Base-by-base conservation (phyloP, 2,113 vertebrate genomes). In the Psittacula cyanocephala region DNA sequence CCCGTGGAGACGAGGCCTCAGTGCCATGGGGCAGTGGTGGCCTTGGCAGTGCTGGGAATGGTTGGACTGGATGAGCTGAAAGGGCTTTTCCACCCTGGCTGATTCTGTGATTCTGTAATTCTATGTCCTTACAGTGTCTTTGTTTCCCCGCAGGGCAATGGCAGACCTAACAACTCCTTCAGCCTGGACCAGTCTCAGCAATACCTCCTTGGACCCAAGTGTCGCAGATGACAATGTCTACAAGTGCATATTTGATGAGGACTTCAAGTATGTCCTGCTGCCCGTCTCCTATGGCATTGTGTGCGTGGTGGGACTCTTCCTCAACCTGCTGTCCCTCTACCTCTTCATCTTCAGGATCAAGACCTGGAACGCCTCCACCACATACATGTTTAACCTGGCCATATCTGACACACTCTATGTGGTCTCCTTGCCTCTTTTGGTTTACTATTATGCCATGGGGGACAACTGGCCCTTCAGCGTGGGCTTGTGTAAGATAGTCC, bases 301-400 rank as follows among this genome's bases (percentile, higher is more conserved):
- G 64, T 99, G 99, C 0, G 96, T 99, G 76, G 76, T 99, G 2
- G 99, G 99, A 60, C 97, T 99, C 77, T 97, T 97, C 0, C 98
- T 99, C 85, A 99, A 99, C 69, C 74, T 97, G 49, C 97, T 95
- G 28, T 98, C 99, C 2, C 94, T 99, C 88, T 99, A 98, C 2
- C 88, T 98, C 93, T 99, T 99, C 86, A 60, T 99, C 95, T 99
- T 99, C 96, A 97, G 98, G 85, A 99, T 98, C 39, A 99, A 98
- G 97, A 98, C 96, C 46, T 99, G 99, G 99, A 99, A 98, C 0
- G 98, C 99, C 18, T 99, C 98, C 94, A 99, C 99, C 37, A 98
- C 99, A 0, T 99, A 99, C 97, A 99, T 99, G 99, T 98, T 99
- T 98, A 99, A 99, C 98, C 97, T 99, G 97, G 99, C 98, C 0